phyloP scores from a whole-genome alignment of 2,888 invertebrate species.

The Melanophora roralis region DNA sequence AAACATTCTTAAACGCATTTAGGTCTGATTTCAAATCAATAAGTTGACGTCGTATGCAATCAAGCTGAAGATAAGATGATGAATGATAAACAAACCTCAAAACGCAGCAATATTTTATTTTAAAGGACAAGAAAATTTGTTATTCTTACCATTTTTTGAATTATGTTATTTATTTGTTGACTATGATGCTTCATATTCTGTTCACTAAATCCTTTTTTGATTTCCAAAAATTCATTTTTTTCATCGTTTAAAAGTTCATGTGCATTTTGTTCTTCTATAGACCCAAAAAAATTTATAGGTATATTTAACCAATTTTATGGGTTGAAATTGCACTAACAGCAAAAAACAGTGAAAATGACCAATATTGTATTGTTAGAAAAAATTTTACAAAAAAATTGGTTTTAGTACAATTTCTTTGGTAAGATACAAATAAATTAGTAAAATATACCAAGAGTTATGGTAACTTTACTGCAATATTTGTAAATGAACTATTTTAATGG shows the following conservation, averaged over 20 bases:
- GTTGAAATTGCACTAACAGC: too few species aligned
- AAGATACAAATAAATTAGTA: too few species aligned
- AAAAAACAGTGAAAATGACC: too few species aligned
- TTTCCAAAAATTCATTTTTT: conserved; percentile 67
- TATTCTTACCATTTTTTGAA: conserved; percentile 65
- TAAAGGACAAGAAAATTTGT: not conserved
- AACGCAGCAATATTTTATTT: not conserved
- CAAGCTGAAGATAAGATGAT: conserved; percentile 62
- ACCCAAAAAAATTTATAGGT: too few species aligned
- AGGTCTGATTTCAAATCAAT: conserved; percentile 47
- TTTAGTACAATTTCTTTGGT: too few species aligned
- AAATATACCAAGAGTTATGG: too few species aligned
- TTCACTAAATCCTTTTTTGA: conserved; percentile 57
- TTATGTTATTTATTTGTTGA: conserved; percentile 64
- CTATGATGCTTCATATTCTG: conserved; percentile 65
- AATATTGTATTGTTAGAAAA: too few species aligned
- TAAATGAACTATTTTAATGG: too few species aligned
- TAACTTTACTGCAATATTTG: too few species aligned
- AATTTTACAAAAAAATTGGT: too few species aligned
- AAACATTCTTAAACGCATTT: conserved; percentile 38
- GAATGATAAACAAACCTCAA: not conserved
- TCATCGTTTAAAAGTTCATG: conserved; percentile 68
- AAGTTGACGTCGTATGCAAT: conserved; percentile 66
- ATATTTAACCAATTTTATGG: too few species aligned
- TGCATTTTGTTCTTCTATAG: conserved; percentile 63